phyloP scores from a whole-genome alignment of 2,888 invertebrate genomes.

The Rhagonycha fulva region DNA sequence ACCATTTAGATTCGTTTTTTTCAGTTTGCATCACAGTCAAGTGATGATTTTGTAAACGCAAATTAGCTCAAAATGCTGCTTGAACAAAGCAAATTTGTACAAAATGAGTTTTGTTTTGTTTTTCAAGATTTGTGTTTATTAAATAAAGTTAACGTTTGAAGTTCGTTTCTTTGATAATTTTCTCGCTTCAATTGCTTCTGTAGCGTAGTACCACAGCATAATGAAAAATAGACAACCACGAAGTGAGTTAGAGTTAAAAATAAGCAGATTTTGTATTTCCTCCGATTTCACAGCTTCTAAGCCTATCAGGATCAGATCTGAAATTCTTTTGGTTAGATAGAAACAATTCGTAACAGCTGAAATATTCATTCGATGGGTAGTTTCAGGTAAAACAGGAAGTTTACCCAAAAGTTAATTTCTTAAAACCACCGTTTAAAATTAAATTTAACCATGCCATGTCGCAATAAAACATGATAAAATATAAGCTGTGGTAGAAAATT shows the following conservation, averaged over 20 bases:
- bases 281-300: neutral
- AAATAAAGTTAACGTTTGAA: neutral
- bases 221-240: neutral
- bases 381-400: neutral
- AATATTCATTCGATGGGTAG: no score
- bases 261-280: neutral
- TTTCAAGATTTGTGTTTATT: neutral
- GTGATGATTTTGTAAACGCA: neutral
- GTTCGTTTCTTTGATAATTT: neutral
- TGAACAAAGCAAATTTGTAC: neutral
- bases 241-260: neutral
- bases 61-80: neutral
- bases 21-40: neutral
- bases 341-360: no score
- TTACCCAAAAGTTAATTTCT: neutral
- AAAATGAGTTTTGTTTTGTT: neutral
- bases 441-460: neutral
- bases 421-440: neutral
- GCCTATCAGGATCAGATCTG: neutral
- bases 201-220: neutral
- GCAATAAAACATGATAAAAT: neutral
- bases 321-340: no score
- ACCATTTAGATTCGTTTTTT: neutral
- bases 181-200: neutral
- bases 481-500: neutral